These are phyloP conservation scores for Picus viridis DNA, from an alignment of 2,797 vertebrate genomes.

Conservation along the genomic window DNA sequence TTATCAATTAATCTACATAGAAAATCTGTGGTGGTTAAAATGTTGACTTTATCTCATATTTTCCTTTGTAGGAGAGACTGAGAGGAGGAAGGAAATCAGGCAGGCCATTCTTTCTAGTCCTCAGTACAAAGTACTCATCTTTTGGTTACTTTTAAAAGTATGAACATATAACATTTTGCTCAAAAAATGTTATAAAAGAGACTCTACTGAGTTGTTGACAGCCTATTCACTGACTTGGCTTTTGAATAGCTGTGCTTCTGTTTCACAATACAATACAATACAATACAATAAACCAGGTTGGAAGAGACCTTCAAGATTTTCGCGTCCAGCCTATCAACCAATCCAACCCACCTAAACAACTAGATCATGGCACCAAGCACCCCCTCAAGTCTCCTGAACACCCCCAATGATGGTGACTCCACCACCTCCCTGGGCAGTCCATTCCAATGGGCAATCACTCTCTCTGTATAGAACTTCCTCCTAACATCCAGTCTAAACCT, in stretches of 20 bases:
- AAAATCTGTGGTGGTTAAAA: not conserved
- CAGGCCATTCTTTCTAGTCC: not conserved
- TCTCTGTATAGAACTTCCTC: too few species aligned
- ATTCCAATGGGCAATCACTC: too few species aligned
- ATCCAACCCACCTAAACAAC: too few species aligned
- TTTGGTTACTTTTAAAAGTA: conserved; percentile 7
- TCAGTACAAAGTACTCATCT: not conserved
- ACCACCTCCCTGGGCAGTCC: too few species aligned
- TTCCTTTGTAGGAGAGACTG: not conserved
- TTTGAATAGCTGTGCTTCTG: not conserved
- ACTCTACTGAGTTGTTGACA: not conserved
- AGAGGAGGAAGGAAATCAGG: not conserved
- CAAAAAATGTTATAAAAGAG: not conserved
- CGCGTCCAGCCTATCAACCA: too few species aligned
- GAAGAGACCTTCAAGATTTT: too few species aligned
- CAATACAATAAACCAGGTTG: too few species aligned
- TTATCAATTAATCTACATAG: not conserved
- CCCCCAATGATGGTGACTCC: too few species aligned
- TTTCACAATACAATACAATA: not conserved
- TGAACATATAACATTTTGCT: not conserved
- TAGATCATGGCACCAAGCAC: too few species aligned
- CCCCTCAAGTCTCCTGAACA: too few species aligned
- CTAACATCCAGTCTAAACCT: too few species aligned
- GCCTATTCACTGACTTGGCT: not conserved
- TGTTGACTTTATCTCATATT: not conserved